Evolutionary conservation across 2,113 vertebrate species (phyloP).

Genomic region (Seriola quinqueradiata): DNA sequence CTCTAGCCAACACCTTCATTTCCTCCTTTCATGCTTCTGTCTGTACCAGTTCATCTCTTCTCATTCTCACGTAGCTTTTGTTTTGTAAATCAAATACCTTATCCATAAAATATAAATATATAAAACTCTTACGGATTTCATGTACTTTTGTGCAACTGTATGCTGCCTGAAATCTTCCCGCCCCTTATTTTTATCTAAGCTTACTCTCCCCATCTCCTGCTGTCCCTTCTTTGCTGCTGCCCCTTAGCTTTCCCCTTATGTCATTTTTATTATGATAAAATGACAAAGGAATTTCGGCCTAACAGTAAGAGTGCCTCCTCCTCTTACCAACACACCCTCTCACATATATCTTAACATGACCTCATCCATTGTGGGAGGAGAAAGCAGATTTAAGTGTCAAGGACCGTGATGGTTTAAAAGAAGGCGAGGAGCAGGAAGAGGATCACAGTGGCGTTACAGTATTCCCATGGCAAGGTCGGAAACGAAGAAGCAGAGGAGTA

Average conservation of each 20-base stretch:
- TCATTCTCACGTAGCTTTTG: neutral
- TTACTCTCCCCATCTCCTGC: neutral
- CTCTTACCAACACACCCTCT: neutral
- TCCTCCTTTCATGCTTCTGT: neutral
- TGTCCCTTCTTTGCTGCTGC: constrained; percentile 5
- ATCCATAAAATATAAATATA: neutral
- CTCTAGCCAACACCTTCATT: neutral
- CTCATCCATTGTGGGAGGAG: constrained; percentile 3
- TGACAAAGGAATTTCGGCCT: constrained; percentile 8
- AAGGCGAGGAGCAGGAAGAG: neutral
- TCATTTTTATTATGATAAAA: constrained; percentile 36
- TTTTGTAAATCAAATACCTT: neutral
- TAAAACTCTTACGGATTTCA: neutral
- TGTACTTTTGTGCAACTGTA: neutral
- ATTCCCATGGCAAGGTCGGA: neutral
- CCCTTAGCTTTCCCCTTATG: neutral
- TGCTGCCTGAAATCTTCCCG: neutral
- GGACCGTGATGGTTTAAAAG: neutral
- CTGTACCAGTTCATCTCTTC: neutral
- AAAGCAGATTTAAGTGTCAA: constrained; percentile 3
- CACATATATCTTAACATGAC: constrained; percentile 3
- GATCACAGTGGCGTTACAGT: constrained; percentile 1
- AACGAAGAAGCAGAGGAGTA: neutral
- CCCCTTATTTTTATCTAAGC: too few species aligned
- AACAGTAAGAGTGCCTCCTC: neutral